Evolutionary conservation across 2,797 vertebrate genomes (phyloP), one percentile per base, ranked within the genome.

Genomic region (Xenopus petersii): DNA sequence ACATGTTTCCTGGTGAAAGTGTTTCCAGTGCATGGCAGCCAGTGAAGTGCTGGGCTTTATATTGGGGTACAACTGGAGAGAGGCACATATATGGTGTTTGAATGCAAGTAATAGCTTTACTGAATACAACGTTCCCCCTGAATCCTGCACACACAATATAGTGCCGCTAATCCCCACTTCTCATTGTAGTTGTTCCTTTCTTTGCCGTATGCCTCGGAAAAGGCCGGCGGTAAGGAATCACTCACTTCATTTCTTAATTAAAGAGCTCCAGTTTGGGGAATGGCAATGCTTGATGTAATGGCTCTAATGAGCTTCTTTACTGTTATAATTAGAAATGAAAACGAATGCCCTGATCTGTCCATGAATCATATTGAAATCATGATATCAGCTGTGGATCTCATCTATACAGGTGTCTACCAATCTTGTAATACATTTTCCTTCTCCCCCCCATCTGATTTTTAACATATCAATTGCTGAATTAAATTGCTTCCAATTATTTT

Each of bases 251-350:
- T 70, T 67, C 71, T 77, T 77, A 77, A 77, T 77, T 77, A 77
- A 77, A 73, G 70, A 72, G 72, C 66, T 72, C 59, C 64, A 73
- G 72, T 77, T 68, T 77, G 75, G 70, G 75, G 72, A 64, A 62
- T 64, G 69, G 56, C 70, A 72, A 30, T 67, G 67, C 65, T 77
- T 68, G 71, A 70, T 66, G 68, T 72, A 72, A 77, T 67, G 56
- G 75, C 63, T 73, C 59, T 77, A 77, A 73, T 77, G 75, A 77
- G 70, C 64, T 77, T 77, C 70, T 77, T 72, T 73, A 68, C 49
- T 72, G 75, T 73, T 77, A 77, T 77, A 77, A 77, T 77, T 77
- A 77, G 64, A 77, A 73, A 77, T 72, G 33, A 72, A 77, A 64
- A 72, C 63, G 67, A 62, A 30, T 68, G 17, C 49, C 62, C 30